These are phyloP conservation scores for Calvadosia cruxmelitensis DNA, from an alignment of 30 jellyfish, hydroid and myxozoan genomes.

Conservation along the genomic window DNA sequence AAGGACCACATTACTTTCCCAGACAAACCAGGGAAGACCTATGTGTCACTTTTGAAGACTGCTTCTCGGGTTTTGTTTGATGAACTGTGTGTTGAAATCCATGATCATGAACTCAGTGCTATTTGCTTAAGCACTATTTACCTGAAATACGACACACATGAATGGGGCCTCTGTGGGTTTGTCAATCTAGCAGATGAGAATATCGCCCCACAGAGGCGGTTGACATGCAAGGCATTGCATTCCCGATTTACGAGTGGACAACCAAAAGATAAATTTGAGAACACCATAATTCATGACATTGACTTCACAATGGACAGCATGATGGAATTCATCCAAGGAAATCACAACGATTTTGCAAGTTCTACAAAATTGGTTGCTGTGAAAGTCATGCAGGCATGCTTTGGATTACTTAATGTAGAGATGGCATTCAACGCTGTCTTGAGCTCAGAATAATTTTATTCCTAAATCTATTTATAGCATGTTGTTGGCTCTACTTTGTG, in stretches of 20 bases:
- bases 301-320: constrained; percentile 54
- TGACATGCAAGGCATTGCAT: constrained; percentile 36
- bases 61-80: constrained; percentile 66
- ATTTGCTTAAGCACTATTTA: constrained; percentile 53
- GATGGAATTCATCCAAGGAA: constrained; percentile 53
- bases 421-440: constrained; percentile 38
- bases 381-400: constrained; percentile 56
- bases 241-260: constrained; percentile 59
- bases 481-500: too few relatives aligned
- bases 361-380: constrained; percentile 75
- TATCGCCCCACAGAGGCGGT: constrained; percentile 63
- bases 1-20: constrained; percentile 34
- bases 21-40: constrained; percentile 13
- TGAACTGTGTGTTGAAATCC: constrained; percentile 52
- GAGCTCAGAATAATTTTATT: constrained; percentile 3
- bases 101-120: constrained; percentile 49
- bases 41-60: constrained; percentile 42
- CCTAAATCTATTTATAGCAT: too few relatives aligned
- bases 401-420: constrained; percentile 56
- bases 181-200: constrained; percentile 43
- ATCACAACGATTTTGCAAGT: constrained; percentile 65
- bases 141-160: constrained; percentile 71
- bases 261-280: constrained; percentile 74
- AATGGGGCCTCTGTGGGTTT: constrained; percentile 80
- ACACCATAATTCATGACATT: constrained; percentile 48